Conservation (phyloP, 53 echinoderm and acorn worm genomes). For the Echinometra lucunter region DNA sequence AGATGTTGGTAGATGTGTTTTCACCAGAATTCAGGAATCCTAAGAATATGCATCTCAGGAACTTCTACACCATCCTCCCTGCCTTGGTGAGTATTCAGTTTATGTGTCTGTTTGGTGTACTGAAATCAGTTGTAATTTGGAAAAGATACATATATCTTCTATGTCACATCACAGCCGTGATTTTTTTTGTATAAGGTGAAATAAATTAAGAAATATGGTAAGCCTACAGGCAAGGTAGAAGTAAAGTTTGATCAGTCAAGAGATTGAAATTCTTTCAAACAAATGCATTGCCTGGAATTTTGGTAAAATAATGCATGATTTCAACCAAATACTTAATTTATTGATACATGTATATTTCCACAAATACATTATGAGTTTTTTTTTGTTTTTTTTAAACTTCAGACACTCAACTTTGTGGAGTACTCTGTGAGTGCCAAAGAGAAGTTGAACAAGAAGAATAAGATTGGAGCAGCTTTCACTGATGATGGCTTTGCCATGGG, state of each 20-base stretch:
- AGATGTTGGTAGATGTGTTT: conserved; percentile 99
- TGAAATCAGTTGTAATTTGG: too few relatives aligned
- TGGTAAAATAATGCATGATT: neutral
- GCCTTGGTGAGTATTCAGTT: conserved; percentile 83
- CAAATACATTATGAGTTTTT: neutral
- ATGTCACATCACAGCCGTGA: neutral
- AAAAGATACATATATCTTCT: too few relatives aligned
- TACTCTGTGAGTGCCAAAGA: conserved; percentile 98
- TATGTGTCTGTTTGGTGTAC: neutral
- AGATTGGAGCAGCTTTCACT: conserved; percentile 97
- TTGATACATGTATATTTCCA: neutral
- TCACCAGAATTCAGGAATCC: conserved; percentile 96
- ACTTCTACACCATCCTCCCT: conserved; percentile 95
- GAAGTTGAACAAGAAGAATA: conserved; percentile 99
- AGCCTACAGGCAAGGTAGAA: too few relatives aligned
- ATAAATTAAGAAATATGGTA: too few relatives aligned
- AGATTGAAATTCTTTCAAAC: too few relatives aligned
- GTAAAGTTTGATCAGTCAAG: too few relatives aligned
- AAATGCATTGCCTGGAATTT: neutral
- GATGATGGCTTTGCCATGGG: conserved; percentile 99
- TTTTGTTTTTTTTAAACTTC: neutral
- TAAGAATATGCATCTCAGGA: conserved; percentile 98
- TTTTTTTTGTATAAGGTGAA: too few relatives aligned
- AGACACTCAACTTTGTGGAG: conserved; percentile 98
- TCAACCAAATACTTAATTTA: neutral